Base-by-base conservation (phyloP, 2,888 invertebrate genomes). In the Macroteleia sp. region DNA sequence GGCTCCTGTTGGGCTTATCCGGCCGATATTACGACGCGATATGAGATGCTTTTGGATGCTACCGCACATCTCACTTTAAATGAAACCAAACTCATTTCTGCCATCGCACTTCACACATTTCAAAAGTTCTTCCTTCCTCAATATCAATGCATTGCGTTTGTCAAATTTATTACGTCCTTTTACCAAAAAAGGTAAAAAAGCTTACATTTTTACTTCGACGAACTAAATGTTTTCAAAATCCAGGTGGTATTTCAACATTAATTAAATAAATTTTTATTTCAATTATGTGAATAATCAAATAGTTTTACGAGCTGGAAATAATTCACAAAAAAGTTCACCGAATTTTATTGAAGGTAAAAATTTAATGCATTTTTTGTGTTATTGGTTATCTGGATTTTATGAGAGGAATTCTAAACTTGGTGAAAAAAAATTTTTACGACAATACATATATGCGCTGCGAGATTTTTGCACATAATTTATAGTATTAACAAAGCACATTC, bases 1-100 rank as follows among this genome's bases (percentile, higher is more conserved):
- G 87, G 86, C 87, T 81, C 28, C 84, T 77, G 81, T 85, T 83
- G 83, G 88, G 87, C 88, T 90, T 88, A 89, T 89, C 84, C 88
- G 86, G 83, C 87, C 88, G 88, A 88, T 90, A 89, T 90, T 89
- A 87, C 85, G 82, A 81, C 81, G 71, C 83, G 86, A 88, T 90
- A 89, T 85, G 88, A 89, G 83, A 81, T 66, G 75, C 70, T 77
- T 80, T 77, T 66, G 67, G 59, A 77, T 67, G 62, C 52, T 14
- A 46, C 41, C 57, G 54, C 64, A 71, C 64, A 74, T 79, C 57
- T 71, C 74, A 42, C 77, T 69, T 78, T 69, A 39, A 41, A 69
- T 64, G 52, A 73, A 78, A 78, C 56, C 78, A 62, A 78, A 73
- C 54, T 62, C 59, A 64, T 59, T 59, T 54, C 36, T 69, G 30